phyloP scores from a whole-genome alignment of 1,140 invertebrate genomes.

The Spodoptera litura region DNA sequence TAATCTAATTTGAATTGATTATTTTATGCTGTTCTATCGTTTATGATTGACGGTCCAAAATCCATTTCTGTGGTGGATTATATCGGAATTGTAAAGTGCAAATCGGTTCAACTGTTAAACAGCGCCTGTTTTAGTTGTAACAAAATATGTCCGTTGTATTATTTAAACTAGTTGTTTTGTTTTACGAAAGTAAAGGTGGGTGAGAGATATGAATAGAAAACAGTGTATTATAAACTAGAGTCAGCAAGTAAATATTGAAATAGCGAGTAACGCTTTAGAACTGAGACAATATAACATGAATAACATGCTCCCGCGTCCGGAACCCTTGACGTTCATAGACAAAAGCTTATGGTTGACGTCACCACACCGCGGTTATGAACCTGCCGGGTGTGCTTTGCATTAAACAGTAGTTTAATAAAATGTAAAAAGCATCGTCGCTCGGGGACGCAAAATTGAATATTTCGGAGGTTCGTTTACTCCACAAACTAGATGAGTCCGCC shows the following conservation, averaged over 20 bases:
- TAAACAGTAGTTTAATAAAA: constrained; percentile 55
- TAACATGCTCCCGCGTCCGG: constrained; percentile 14
- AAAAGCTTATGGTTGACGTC: constrained; percentile 25
- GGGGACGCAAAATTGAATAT: constrained; percentile 62
- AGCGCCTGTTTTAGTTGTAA: too few relatives aligned
- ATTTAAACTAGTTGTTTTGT: too few relatives aligned
- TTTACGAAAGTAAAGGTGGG: too few relatives aligned
- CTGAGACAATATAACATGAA: constrained; percentile 9
- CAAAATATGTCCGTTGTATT: too few relatives aligned
- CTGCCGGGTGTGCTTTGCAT: constrained; percentile 27
- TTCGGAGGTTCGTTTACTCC: constrained; percentile 57
- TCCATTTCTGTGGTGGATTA: constrained; percentile 12
- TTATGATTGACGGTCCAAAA: constrained; percentile 19
- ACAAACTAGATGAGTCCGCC: constrained; percentile 58
- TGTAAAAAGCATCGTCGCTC: constrained; percentile 49
- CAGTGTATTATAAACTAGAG: too few relatives aligned
- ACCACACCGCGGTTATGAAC: constrained; percentile 28
- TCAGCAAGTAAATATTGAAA: constrained; percentile 5
- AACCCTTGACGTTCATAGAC: constrained; percentile 4
- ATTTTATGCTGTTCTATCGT: constrained; percentile 32
- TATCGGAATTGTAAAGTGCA: constrained; percentile 10
- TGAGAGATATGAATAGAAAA: too few relatives aligned
- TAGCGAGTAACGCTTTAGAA: constrained; percentile 2
- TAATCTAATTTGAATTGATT: constrained; percentile 46
- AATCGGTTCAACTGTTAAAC: not conserved